Conservation (phyloP, 2,888 invertebrate genomes). For the Dendrolimus houi region DNA sequence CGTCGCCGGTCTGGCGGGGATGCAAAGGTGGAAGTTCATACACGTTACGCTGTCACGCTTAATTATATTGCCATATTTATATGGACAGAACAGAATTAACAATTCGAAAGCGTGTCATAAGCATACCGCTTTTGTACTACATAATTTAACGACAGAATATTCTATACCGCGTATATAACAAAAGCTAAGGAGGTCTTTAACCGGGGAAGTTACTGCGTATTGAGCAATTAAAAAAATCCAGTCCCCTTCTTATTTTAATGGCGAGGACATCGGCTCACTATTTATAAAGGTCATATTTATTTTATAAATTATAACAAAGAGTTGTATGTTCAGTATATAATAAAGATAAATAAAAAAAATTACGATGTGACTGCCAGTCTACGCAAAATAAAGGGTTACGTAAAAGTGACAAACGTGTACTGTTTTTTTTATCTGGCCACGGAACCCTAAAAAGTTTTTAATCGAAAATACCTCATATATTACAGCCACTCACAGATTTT, state of each 20-base stretch:
- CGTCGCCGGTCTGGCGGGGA: constrained; percentile 3
- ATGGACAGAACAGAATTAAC: constrained; percentile 10
- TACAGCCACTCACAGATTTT: too few relatives aligned
- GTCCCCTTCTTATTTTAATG: constrained; percentile 1
- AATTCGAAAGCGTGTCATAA: constrained; percentile 20
- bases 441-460: too few relatives aligned
- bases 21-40: constrained; percentile 17
- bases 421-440: too few relatives aligned
- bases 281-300: neutral
- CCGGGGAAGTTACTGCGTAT: neutral
- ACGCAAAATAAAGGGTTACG: too few relatives aligned
- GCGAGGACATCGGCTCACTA: constrained; percentile 1
- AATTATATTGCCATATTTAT: constrained; percentile 2
- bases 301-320: neutral
- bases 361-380: too few relatives aligned
- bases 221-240: neutral
- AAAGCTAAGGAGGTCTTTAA: neutral
- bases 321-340: neutral
- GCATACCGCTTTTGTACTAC: neutral
- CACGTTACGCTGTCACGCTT: constrained; percentile 17
- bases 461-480: too few relatives aligned
- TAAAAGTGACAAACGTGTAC: too few relatives aligned
- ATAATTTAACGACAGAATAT: neutral
- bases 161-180: neutral
- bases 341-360: neutral